These are phyloP conservation scores for Drosophila sproati DNA, from an alignment of 1,140 invertebrate species.

Conservation along the genomic window DNA sequence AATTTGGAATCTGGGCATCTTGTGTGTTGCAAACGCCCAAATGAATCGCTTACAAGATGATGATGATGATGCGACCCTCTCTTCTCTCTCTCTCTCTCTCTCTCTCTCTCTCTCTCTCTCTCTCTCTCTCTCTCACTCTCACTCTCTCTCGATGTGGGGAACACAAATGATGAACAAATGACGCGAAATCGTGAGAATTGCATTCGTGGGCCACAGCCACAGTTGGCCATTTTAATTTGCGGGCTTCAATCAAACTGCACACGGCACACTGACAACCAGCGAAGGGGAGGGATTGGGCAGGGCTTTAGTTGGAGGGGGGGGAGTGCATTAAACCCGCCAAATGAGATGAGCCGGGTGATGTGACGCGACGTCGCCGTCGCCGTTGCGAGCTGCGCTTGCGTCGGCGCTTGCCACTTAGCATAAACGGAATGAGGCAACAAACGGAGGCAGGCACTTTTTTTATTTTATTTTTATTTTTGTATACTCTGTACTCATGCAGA, in stretches of 20 bases:
- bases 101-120: no score
- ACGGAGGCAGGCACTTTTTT: background rate
- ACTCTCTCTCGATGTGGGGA: background rate
- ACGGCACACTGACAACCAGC: slow-evolving; percentile 1
- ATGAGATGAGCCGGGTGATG: slow-evolving; percentile 36
- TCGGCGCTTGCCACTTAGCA: slow-evolving; percentile 80
- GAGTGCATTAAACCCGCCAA: slow-evolving; percentile 48
- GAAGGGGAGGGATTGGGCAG: background rate
- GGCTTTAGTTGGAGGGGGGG: background rate
- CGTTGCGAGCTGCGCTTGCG: background rate
- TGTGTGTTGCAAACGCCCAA: slow-evolving; percentile 52
- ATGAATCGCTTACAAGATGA: slow-evolving; percentile 74
- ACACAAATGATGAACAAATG: slow-evolving; percentile 46
- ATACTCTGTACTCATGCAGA: background rate
- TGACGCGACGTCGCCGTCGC: slow-evolving; percentile 15
- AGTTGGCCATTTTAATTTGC: slow-evolving; percentile 73
- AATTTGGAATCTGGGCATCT: slow-evolving; percentile 9
- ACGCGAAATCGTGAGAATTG: slow-evolving; percentile 77
- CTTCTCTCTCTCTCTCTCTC: no score
- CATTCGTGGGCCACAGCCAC: slow-evolving; percentile 45
- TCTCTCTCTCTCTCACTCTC: no score
- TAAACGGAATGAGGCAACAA: slow-evolving; percentile 53
- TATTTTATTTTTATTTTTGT: background rate
- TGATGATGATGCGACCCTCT: slow-evolving; percentile 48
- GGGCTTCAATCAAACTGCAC: slow-evolving; percentile 74